Evolutionary conservation across 2,888 invertebrate genomes (phyloP).

Genomic region (Cenopis cana): DNA sequence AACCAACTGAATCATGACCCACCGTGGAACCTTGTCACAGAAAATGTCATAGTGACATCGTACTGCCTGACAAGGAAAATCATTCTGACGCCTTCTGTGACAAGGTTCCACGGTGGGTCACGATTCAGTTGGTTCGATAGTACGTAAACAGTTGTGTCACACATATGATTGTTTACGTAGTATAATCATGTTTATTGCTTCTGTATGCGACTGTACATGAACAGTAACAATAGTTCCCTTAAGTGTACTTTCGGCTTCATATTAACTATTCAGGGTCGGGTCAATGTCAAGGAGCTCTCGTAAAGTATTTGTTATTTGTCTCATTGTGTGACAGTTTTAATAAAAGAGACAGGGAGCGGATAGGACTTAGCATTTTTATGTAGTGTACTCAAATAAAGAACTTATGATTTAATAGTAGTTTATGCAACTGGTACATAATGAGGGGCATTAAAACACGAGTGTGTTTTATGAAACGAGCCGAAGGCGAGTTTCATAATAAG

Average conservation of each 20-base stretch:
- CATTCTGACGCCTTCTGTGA: too few species aligned
- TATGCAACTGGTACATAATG: too few species aligned
- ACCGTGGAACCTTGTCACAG: too few species aligned
- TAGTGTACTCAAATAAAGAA: not conserved
- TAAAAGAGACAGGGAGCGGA: not conserved
- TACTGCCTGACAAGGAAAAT: too few species aligned
- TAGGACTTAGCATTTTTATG: not conserved
- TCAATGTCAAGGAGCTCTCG: slow-evolving; percentile 4
- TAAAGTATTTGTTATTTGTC: slow-evolving; percentile 1
- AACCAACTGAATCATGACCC: too few species aligned
- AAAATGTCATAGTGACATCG: too few species aligned
- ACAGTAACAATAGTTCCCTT: not conserved
- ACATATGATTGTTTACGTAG: not conserved
- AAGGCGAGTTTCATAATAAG: too few species aligned
- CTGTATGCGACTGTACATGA: slow-evolving; percentile 3
- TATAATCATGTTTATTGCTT: not conserved
- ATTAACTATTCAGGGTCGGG: slow-evolving; percentile 5
- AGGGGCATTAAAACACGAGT: too few species aligned
- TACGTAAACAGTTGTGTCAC: too few species aligned
- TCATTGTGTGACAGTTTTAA: not conserved
- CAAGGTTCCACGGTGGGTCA: too few species aligned
- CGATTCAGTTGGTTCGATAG: too few species aligned
- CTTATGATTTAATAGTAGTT: not conserved
- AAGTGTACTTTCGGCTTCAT: slow-evolving; percentile 9
- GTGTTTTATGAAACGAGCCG: too few species aligned